Evolutionary conservation across 2,888 invertebrate species (phyloP).

Genomic region (Lymantria monacha): DNA sequence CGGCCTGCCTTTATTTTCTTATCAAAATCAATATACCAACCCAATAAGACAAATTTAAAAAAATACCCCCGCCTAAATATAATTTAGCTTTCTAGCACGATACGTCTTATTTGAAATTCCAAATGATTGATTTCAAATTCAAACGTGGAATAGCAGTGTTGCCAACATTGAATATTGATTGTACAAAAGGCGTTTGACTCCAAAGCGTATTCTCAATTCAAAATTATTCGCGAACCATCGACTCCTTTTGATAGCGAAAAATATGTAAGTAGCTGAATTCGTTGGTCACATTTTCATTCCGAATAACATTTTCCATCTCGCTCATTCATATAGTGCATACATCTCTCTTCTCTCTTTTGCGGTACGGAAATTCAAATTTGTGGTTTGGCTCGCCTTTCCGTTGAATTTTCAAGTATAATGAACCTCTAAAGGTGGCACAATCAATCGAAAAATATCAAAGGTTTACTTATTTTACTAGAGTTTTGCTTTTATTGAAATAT

Average conservation of each 20-base stretch:
- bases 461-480: conserved; percentile 38
- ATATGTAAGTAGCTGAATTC: conserved; percentile 80
- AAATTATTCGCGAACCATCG: conserved; percentile 75
- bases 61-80: background rate
- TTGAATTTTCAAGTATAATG: conserved; percentile 73
- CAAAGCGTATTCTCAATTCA: conserved; percentile 82
- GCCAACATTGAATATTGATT: conserved; percentile 82
- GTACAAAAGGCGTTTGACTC: conserved; percentile 78
- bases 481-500: conserved; percentile 23
- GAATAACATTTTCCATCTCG: conserved; percentile 47
- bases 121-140: conserved; percentile 70
- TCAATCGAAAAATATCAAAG: conserved; percentile 68
- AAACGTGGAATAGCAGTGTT: conserved; percentile 58
- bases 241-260: conserved; percentile 78
- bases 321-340: conserved; percentile 7
- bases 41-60: background rate
- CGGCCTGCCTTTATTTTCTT: too few relatives aligned
- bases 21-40: too few relatives aligned
- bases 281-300: conserved; percentile 71
- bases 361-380: conserved; percentile 80
- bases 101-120: conserved; percentile 56
- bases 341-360: conserved; percentile 46
- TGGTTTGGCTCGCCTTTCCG: conserved; percentile 78
- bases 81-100: background rate
- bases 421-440: conserved; percentile 73